Conservation (phyloP, 2,797 vertebrate species). For the Dryobates pubescens region DNA sequence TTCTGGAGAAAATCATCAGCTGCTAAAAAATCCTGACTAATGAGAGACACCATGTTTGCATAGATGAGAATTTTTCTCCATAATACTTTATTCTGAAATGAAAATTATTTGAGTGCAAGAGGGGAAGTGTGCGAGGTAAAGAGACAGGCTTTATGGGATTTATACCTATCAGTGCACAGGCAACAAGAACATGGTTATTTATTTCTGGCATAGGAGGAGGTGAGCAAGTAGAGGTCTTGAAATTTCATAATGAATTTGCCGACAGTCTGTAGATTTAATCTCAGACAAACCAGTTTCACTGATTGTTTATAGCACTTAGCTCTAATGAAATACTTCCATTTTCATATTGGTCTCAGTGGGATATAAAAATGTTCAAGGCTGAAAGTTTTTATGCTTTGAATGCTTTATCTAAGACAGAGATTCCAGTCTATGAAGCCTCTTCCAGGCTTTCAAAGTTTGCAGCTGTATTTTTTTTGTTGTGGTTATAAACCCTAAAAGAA, state of each 20-base stretch:
- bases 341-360: background rate
- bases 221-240: background rate
- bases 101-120: background rate
- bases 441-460: too few relatives aligned
- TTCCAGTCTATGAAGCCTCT: too few relatives aligned
- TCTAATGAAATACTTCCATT: background rate
- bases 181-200: background rate
- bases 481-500: too few relatives aligned
- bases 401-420: background rate
- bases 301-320: background rate
- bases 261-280: background rate
- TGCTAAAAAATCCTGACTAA: background rate
- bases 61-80: background rate
- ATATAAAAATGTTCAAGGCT: background rate
- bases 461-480: too few relatives aligned
- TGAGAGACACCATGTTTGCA: background rate
- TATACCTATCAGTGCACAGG: background rate
- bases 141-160: background rate
- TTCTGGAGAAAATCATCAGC: background rate
- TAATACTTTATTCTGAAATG: background rate
- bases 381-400: background rate
- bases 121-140: background rate
- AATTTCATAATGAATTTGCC: background rate
- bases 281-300: background rate
- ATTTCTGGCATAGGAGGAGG: background rate